These are phyloP conservation scores for Tipula helvola DNA, from an alignment of 2,888 invertebrate genomes.

Conservation along the genomic window DNA sequence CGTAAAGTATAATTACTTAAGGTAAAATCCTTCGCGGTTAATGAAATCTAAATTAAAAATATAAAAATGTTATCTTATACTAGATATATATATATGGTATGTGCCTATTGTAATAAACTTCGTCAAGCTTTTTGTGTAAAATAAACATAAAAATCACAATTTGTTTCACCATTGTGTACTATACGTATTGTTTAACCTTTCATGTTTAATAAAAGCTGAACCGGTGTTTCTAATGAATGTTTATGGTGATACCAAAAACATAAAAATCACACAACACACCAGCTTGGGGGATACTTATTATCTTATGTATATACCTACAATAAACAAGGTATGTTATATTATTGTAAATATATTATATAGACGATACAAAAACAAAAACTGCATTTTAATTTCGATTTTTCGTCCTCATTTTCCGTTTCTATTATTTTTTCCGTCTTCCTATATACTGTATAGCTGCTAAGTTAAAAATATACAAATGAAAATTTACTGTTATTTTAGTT, in stretches of 20 bases:
- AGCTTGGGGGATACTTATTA: neutral
- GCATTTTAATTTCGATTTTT: neutral
- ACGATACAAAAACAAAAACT: neutral
- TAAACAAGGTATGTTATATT: neutral
- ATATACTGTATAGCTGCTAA: neutral
- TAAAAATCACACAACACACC: neutral
- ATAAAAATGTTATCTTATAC: too few species aligned
- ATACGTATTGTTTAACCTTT: neutral
- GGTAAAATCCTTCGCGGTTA: too few species aligned
- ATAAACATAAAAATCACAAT: too few species aligned
- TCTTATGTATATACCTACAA: neutral
- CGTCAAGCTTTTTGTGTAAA: too few species aligned
- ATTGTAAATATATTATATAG: neutral
- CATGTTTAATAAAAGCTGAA: neutral
- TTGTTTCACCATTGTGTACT: too few species aligned
- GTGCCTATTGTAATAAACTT: too few species aligned
- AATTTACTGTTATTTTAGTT: neutral
- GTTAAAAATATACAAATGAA: neutral
- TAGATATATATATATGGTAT: too few species aligned
- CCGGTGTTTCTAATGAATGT: neutral
- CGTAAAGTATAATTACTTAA: too few species aligned
- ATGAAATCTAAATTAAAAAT: too few species aligned
- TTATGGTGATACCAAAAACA: neutral
- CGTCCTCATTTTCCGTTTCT: neutral
- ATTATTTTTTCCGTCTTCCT: neutral